Conservation (phyloP, 2,113 vertebrate genomes). For the Zosterops pallidus region DNA sequence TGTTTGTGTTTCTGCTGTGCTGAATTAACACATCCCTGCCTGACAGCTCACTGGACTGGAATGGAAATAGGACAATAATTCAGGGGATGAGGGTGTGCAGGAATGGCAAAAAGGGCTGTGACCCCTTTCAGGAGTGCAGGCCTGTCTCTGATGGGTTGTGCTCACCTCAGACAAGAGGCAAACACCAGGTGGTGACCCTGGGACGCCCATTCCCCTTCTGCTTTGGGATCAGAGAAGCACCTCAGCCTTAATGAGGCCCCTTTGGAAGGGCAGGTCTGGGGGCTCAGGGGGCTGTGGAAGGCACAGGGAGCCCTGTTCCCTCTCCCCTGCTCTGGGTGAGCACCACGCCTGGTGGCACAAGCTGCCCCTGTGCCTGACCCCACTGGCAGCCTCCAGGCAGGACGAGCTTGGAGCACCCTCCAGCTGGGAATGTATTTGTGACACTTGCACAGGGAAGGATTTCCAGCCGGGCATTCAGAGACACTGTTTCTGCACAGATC, state of each 20-base stretch:
- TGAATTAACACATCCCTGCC: slow-evolving; percentile 62
- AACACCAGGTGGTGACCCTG: background rate
- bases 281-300: background rate
- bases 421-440: background rate
- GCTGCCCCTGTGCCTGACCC: background rate
- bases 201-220: background rate
- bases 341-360: background rate
- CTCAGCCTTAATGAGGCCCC: background rate
- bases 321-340: background rate
- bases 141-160: slow-evolving; percentile 27
- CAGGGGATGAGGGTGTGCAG: slow-evolving; percentile 57
- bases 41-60: slow-evolving; percentile 75
- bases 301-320: background rate
- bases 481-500: rapidly evolving
- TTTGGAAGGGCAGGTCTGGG: background rate
- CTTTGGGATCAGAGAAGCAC: background rate
- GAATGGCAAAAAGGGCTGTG: slow-evolving; percentile 61
- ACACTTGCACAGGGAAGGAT: background rate
- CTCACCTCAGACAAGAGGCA: slow-evolving; percentile 27
- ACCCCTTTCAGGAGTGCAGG: slow-evolving; percentile 69
- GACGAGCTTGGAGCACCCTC: background rate
- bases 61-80: slow-evolving; percentile 74
- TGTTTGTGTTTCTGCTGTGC: slow-evolving; percentile 70
- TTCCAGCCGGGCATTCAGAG: background rate
- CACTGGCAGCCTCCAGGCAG: background rate